Conservation (phyloP, 2,797 vertebrate species). For the Chrosomus eos region DNA sequence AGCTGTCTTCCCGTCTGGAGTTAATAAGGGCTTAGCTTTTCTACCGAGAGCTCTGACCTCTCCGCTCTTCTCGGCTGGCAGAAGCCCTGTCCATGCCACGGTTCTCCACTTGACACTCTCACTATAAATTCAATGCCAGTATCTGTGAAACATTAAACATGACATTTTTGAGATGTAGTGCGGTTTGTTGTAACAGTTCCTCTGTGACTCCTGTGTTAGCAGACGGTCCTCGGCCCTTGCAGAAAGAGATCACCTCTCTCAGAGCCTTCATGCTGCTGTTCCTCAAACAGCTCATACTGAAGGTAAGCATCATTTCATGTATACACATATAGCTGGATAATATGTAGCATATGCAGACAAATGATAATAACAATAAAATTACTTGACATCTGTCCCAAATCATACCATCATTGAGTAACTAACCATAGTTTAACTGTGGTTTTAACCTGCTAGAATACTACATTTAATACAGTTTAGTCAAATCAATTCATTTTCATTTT, state of each 20-base stretch:
- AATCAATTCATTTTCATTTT: background rate
- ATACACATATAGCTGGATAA: background rate
- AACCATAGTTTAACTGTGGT: background rate
- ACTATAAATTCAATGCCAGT: background rate
- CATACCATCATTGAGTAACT: background rate
- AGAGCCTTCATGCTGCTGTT: slow-evolving; percentile 94
- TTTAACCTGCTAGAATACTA: background rate
- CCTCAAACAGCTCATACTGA: slow-evolving; percentile 95
- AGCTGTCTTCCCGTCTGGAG: background rate
- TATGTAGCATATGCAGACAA: background rate
- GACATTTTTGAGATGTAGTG: background rate
- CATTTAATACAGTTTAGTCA: too few species aligned
- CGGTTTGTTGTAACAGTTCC: slow-evolving; percentile 2
- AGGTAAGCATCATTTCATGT: slow-evolving; percentile 76
- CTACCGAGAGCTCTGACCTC: slow-evolving; percentile 16
- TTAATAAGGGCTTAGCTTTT: background rate
- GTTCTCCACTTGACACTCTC: background rate
- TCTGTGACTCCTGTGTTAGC: slow-evolving; percentile 41
- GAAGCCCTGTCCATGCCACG: background rate
- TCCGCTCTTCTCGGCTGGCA: background rate
- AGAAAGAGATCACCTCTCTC: slow-evolving; percentile 91
- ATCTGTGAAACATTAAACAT: slow-evolving; percentile 18
- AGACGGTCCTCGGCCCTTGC: slow-evolving; percentile 93
- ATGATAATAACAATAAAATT: background rate
- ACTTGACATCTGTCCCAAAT: background rate